Conservation (phyloP, 2,797 vertebrate genomes). For the Phrynocephalus vlangalii region DNA sequence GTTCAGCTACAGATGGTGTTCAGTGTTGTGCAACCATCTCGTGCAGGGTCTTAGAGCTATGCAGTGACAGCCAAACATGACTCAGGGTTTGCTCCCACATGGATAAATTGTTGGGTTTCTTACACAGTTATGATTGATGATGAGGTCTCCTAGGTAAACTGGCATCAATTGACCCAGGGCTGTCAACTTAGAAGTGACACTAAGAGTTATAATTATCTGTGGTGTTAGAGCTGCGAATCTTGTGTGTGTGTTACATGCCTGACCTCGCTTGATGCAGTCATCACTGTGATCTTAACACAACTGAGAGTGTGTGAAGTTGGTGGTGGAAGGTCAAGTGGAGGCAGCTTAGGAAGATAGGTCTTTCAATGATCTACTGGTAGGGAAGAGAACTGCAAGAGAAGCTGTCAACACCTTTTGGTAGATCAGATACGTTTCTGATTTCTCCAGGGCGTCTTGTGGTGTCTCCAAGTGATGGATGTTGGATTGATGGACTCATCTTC, state of each 20-base stretch:
- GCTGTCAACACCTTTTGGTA: not conserved
- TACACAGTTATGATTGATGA: not conserved
- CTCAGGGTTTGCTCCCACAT: not conserved
- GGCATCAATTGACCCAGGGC: not conserved
- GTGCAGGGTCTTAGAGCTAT: not conserved
- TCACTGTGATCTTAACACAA: not conserved
- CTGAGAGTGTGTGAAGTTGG: not conserved
- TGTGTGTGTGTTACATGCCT: not conserved
- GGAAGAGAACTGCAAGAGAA: constrained; percentile 13
- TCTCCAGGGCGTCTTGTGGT: not conserved
- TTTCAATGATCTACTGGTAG: not conserved
- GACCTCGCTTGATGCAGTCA: not conserved
- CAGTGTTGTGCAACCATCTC: not conserved
- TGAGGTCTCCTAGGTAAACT: not conserved
- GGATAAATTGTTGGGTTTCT: not conserved
- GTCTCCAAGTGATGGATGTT: not conserved
- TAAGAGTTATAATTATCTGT: too few species aligned
- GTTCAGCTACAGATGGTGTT: not conserved
- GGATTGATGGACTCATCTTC: not conserved
- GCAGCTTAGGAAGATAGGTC: not conserved
- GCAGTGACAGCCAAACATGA: not conserved
- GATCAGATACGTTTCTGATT: not conserved
- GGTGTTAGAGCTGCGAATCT: not conserved
- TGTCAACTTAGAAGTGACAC: not conserved
- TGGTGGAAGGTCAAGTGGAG: not conserved